Evolutionary conservation across 2,888 invertebrate genomes (phyloP).

Genomic region (Trilocha varians): DNA sequence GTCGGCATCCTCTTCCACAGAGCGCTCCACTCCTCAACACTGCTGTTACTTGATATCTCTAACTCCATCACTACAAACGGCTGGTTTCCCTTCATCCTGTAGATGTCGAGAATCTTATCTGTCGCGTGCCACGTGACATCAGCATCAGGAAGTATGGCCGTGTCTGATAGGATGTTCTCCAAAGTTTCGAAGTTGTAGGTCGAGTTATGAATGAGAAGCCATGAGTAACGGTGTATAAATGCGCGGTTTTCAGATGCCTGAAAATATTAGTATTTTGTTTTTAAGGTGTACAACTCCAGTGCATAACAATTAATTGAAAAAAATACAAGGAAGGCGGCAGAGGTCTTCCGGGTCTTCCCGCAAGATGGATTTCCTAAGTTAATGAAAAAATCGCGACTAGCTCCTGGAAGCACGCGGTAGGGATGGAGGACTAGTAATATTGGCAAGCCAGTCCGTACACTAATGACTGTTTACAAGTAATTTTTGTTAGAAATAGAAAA

Average conservation of each 20-base stretch:
- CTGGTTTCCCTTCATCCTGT: slow-evolving; percentile 28
- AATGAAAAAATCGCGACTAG: too few species aligned
- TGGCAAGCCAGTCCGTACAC: too few species aligned
- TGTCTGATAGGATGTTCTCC: slow-evolving; percentile 18
- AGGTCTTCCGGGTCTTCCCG: background rate
- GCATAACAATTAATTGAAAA: too few species aligned
- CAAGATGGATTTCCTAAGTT: too few species aligned
- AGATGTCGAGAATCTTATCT: slow-evolving; percentile 36
- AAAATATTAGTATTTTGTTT: background rate
- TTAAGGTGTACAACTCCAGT: too few species aligned
- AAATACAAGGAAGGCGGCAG: too few species aligned
- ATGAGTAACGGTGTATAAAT: slow-evolving; percentile 44
- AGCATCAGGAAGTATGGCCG: slow-evolving; percentile 43
- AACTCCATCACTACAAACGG: slow-evolving; percentile 25
- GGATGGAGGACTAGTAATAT: too few species aligned
- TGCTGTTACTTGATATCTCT: slow-evolving; percentile 15
- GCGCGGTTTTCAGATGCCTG: slow-evolving; percentile 46
- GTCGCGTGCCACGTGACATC: slow-evolving; percentile 41
- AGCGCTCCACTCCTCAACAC: slow-evolving; percentile 15
- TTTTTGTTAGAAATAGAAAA: too few species aligned
- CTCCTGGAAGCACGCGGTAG: too few species aligned
- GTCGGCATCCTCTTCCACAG: slow-evolving; percentile 31
- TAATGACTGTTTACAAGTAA: too few species aligned
- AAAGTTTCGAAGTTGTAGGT: slow-evolving; percentile 20
- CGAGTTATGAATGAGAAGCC: slow-evolving; percentile 39